These are phyloP conservation scores for Cephalopterus ornatus DNA, from an alignment of 2,113 vertebrate species.

Conservation along the genomic window DNA sequence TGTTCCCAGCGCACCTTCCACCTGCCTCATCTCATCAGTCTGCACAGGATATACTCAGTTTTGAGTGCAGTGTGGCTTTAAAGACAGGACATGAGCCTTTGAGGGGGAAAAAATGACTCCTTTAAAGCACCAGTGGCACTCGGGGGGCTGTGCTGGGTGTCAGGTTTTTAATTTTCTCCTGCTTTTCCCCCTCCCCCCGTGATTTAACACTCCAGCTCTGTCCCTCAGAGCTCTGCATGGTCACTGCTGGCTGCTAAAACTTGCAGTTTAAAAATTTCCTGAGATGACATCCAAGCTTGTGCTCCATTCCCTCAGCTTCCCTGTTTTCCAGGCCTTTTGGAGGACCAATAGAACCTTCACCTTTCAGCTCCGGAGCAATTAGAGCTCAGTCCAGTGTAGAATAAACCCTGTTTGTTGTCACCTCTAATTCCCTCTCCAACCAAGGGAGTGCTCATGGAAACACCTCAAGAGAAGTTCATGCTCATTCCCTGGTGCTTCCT, in stretches of 20 bases:
- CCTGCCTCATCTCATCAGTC: not conserved
- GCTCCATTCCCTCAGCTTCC: not conserved
- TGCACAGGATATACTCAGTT: not conserved
- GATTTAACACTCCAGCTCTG: not conserved
- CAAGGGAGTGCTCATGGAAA: too few species aligned
- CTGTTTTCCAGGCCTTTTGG: not conserved
- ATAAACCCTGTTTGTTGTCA: too few species aligned
- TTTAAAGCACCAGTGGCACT: not conserved
- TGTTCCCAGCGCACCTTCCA: not conserved
- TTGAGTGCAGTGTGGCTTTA: not conserved
- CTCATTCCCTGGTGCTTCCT: not conserved
- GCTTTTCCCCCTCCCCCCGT: not conserved
- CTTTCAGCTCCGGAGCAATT: not conserved
- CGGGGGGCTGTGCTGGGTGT: not conserved
- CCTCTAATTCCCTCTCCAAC: too few species aligned
- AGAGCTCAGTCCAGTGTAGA: too few species aligned
- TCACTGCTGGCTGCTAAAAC: not conserved
- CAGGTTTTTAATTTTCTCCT: not conserved
- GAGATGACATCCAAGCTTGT: not conserved
- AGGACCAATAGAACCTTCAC: not conserved
- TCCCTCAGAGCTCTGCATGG: not conserved
- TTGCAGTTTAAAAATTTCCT: not conserved
- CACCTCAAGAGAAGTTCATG: too few species aligned
- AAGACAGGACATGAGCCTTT: not conserved
- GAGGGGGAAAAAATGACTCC: not conserved